Percentiles rank a stretch among this genome's conserved stretches.
phyloP scores from a whole-genome alignment of 1,140 invertebrate species.

The Eriocheir sinensis region DNA sequence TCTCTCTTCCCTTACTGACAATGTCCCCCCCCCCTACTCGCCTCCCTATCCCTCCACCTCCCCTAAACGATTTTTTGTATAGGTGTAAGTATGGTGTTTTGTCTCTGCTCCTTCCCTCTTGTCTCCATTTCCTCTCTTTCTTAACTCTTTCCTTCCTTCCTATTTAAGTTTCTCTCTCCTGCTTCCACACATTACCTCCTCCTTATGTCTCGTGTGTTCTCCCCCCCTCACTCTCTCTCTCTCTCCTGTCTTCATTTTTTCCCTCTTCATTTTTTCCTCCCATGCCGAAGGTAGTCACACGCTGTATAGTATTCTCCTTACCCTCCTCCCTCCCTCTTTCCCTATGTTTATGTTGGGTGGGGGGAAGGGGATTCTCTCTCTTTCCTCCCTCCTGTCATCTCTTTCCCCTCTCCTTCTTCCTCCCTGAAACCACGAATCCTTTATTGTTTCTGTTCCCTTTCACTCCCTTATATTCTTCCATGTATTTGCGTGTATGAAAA shows the following conservation, averaged over 20 bases:
- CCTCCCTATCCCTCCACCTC: neutral
- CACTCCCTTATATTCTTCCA: conserved; percentile 5
- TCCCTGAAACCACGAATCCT: neutral
- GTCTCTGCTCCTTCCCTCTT: no score
- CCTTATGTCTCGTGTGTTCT: neutral
- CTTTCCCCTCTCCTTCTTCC: neutral
- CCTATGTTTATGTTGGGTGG: no score
- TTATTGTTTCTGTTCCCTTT: no score
- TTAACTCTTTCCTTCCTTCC: no score
- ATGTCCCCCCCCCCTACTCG: no score
- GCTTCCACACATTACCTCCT: neutral
- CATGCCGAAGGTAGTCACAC: neutral
- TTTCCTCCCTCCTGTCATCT: neutral
- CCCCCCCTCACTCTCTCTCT: neutral
- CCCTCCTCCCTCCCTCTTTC: neutral
- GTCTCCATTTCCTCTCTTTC: no score
- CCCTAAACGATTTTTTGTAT: no score
- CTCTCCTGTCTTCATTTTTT: neutral
- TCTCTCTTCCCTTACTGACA: neutral
- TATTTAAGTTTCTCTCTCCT: no score
- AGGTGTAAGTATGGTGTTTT: no score
- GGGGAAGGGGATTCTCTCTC: no score
- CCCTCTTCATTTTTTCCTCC: no score
- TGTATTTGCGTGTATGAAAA: no score
- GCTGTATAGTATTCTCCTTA: neutral